Base-by-base conservation (phyloP, 2,113 vertebrate genomes). In the Rhegmatorhina hoffmannsi region DNA sequence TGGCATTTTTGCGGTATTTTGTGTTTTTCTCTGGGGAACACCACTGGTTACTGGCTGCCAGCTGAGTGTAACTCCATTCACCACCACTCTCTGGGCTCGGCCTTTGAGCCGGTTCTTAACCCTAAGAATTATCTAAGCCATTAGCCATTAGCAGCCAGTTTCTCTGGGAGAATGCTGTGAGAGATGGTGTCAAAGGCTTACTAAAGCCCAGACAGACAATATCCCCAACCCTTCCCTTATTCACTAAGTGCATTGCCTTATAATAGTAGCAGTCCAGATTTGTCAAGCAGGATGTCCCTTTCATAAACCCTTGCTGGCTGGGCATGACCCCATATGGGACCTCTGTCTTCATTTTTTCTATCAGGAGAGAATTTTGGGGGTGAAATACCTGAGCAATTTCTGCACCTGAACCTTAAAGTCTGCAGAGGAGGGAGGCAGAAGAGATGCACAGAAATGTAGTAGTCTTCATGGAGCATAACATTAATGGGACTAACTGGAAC, bases 221-320 rank as follows among this genome's bases (percentile, higher is more conserved):
- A 46, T n/a, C 28, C 46, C 6, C 2, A 67, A 18, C 18, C 28
- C 12, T 74, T 52, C 15, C 17, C 33, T 81, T 60, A 60, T 29
- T 13, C 38, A 29, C 53, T 9, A n/a, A 44, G 10, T 38, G n/a
- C 0, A 0, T 75, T 33, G 20, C 16, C 10, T 25, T 38, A 9
- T 60, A 38, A 60, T 17, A 38, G 15, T 17, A 1, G 0, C 28
- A 46, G 28, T n/a, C 15, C 15, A 60, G 13, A 19, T 53, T 38
- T 53, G 38, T 60, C 53, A 53, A 3, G 31, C 38, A 68, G 46
- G 46, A 17, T n/a, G 19, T 53, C 8, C 19, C 31, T 17, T 40
- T 47, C 46, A 81, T 25, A 38, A 67, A 38, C 19, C 36, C 28
- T 5, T n/a, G 19, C 23, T 67, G 24, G 28, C 53, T 82, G 14